These are phyloP conservation scores for Sycophila texana DNA, from an alignment of 2,888 invertebrate genomes.

Conservation along the genomic window DNA sequence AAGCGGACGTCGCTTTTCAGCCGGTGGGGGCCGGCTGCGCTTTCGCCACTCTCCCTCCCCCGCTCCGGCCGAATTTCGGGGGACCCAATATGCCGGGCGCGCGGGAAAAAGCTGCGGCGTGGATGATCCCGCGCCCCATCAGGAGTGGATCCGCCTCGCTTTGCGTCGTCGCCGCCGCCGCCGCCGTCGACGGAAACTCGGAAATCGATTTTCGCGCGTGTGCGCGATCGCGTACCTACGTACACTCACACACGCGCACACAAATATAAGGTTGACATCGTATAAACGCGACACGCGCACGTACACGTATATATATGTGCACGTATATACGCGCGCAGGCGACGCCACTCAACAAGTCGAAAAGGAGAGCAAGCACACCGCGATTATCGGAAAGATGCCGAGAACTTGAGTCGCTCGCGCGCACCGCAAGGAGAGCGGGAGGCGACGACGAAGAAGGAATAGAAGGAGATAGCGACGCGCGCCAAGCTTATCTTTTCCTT, in stretches of 20 bases:
- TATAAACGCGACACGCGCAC: neutral
- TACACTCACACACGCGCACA: too few species aligned
- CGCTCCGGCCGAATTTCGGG: too few species aligned
- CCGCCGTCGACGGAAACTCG: neutral
- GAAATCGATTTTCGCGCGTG: neutral
- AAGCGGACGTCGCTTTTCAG: neutral
- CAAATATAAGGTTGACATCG: too few species aligned
- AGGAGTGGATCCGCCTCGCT: neutral
- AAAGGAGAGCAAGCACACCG: conserved; percentile 7
- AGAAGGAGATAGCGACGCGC: conserved; percentile 12
- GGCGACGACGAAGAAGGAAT: conserved; percentile 15
- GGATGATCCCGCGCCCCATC: too few species aligned
- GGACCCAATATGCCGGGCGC: too few species aligned
- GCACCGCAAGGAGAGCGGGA: neutral
- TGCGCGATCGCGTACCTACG: neutral
- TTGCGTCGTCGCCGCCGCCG: too few species aligned
- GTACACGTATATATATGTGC: neutral
- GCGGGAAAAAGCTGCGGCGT: too few species aligned
- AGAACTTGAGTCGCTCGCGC: neutral
- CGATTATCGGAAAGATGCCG: conserved; percentile 38
- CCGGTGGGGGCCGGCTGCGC: neutral
- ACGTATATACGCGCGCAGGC: neutral
- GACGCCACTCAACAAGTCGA: conserved; percentile 40
- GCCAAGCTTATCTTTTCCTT: conserved; percentile 36
- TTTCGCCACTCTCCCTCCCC: neutral